These are phyloP conservation scores for Drepana arcuata DNA, from an alignment of 1,140 invertebrate species.

Conservation along the genomic window DNA sequence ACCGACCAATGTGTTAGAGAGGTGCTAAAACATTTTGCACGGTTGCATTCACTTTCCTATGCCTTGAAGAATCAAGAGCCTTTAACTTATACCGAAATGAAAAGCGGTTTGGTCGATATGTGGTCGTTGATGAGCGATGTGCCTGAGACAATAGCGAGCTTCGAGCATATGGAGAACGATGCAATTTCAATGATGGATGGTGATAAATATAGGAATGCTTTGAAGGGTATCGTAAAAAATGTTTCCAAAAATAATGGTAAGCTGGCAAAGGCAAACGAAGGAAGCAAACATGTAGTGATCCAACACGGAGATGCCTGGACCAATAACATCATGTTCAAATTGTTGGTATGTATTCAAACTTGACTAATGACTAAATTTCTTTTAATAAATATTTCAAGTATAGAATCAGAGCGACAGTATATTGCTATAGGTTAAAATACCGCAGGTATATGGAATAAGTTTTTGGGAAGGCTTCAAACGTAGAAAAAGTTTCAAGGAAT, in stretches of 20 bases:
- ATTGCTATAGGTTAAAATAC: too few relatives aligned
- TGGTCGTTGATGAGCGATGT: neutral
- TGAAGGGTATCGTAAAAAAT: slow-evolving; percentile 1
- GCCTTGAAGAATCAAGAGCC: slow-evolving; percentile 12
- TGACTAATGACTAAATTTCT: too few relatives aligned
- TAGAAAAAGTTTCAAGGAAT: too few relatives aligned
- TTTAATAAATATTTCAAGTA: too few relatives aligned
- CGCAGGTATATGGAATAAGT: too few relatives aligned
- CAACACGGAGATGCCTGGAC: slow-evolving; percentile 21
- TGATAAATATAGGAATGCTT: slow-evolving; percentile 6
- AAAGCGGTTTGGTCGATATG: slow-evolving; percentile 4
- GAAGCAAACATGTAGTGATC: slow-evolving; percentile 20
- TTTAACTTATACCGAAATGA: slow-evolving; percentile 4
- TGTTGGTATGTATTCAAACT: slow-evolving; percentile 12
- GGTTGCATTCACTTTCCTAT: slow-evolving; percentile 17
- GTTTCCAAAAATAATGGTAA: neutral
- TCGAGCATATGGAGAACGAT: neutral
- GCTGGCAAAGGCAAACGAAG: slow-evolving; percentile 17
- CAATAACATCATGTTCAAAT: slow-evolving; percentile 20
- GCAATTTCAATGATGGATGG: slow-evolving; percentile 1
- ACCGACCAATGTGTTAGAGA: slow-evolving; percentile 12
- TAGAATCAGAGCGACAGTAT: too few relatives aligned
- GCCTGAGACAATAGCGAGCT: neutral
- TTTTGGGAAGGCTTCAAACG: too few relatives aligned
- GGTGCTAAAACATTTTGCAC: slow-evolving; percentile 14